Evolutionary conservation across 2,888 invertebrate genomes (phyloP).

Genomic region (Drosophila basisetae): DNA sequence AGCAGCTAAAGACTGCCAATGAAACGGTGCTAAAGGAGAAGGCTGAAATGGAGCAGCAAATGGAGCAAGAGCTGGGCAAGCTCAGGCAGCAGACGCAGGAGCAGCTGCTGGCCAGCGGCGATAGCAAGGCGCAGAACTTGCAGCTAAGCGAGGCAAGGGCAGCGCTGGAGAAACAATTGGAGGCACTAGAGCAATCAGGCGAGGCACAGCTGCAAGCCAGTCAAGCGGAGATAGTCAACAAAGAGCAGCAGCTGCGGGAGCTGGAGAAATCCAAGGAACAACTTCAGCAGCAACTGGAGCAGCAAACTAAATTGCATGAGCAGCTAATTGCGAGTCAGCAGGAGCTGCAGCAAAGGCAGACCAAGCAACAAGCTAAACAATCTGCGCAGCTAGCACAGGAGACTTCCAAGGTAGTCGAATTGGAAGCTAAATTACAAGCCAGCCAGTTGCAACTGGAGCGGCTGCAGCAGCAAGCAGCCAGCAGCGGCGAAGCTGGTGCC

Average conservation of each 20-base stretch:
- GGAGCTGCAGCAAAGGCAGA: conserved; percentile 59
- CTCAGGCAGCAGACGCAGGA: conserved; percentile 8
- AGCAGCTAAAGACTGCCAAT: conserved; percentile 57
- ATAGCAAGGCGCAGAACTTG: conserved; percentile 12
- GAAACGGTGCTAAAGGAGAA: conserved; percentile 40
- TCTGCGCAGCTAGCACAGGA: conserved; percentile 26
- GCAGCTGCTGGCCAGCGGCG: conserved; percentile 25
- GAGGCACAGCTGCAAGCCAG: conserved; percentile 14
- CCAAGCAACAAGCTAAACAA: conserved; percentile 12
- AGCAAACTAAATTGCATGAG: conserved; percentile 36
- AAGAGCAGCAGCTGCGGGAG: conserved; percentile 30
- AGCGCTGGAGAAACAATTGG: conserved; percentile 15
- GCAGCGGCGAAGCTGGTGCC: conserved; percentile 38
- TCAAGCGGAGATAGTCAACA: conserved; percentile 8
- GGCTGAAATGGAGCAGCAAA: conserved; percentile 20
- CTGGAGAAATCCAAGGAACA: conserved; percentile 22
- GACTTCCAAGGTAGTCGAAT: background rate
- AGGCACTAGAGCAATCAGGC: conserved; percentile 6
- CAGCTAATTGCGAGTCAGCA: conserved; percentile 30
- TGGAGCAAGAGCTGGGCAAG: conserved; percentile 23
- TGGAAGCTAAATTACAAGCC: conserved; percentile 13
- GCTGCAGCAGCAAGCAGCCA: conserved; percentile 46
- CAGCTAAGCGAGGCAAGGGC: conserved; percentile 12
- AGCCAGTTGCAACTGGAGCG: conserved; percentile 45
- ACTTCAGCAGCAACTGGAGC: conserved; percentile 42